Conservation (phyloP, 2,888 invertebrate species). For the Syritta pipiens region DNA sequence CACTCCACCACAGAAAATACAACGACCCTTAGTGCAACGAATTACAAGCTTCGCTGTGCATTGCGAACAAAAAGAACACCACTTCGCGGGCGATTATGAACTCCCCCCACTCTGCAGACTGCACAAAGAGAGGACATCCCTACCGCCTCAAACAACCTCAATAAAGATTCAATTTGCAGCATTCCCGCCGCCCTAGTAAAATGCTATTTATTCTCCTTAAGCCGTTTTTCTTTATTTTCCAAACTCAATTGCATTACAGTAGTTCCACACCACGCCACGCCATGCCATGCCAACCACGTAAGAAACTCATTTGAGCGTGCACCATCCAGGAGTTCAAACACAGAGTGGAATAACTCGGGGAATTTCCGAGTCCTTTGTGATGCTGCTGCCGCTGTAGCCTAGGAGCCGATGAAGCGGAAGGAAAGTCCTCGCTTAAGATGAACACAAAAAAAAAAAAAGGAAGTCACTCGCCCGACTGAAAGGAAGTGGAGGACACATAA, state of each 20-base stretch:
- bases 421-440: not conserved
- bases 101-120: no score
- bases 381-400: no score
- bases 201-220: slow-evolving; percentile 1
- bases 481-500: slow-evolving; percentile 16
- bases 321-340: not conserved
- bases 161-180: not conserved
- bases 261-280: not conserved
- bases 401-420: not conserved
- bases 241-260: slow-evolving; percentile 3
- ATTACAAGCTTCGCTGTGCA: no score
- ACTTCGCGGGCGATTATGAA: no score
- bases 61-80: no score
- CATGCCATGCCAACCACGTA: no score
- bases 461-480: not conserved
- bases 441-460: not conserved
- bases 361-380: slow-evolving; percentile 9
- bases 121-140: no score
- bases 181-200: not conserved
- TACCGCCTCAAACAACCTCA: no score
- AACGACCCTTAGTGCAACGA: no score
- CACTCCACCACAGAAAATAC: no score
- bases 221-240: not conserved
- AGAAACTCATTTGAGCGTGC: slow-evolving; percentile 12
- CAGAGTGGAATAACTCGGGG: not conserved